These are phyloP conservation scores for Melanargia galathea DNA, from an alignment of 2,888 invertebrate genomes.

Conservation along the genomic window DNA sequence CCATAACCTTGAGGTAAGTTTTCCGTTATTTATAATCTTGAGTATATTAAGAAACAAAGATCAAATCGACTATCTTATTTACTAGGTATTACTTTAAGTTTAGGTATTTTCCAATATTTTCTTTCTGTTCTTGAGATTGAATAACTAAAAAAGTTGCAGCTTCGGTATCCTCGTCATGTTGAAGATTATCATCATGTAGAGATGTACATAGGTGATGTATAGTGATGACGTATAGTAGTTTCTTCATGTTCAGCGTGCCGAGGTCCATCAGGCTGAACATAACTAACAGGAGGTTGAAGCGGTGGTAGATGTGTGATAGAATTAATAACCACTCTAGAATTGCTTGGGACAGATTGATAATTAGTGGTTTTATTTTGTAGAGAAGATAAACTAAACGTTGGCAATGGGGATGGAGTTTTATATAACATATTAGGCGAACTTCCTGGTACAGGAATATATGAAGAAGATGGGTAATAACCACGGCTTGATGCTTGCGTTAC, in stretches of 20 bases:
- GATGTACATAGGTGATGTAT: background rate
- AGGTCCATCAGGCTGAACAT: too few relatives aligned
- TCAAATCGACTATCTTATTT: background rate
- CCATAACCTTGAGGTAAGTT: background rate
- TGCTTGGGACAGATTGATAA: background rate
- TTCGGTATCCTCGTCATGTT: background rate
- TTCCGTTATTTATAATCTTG: background rate
- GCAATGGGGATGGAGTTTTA: background rate
- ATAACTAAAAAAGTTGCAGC: background rate
- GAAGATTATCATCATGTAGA: background rate
- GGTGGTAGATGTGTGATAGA: background rate
- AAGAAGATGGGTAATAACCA: background rate
- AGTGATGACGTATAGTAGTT: background rate
- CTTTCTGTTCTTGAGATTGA: background rate
- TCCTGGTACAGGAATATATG: background rate
- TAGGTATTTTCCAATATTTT: background rate
- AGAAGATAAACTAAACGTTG: background rate
- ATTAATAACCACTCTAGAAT: background rate
- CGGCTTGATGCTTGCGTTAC: background rate
- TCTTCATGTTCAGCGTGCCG: too few relatives aligned
- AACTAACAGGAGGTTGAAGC: background rate
- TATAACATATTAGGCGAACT: background rate
- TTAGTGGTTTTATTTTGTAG: background rate
- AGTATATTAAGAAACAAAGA: background rate
- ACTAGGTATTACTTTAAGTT: background rate